phyloP scores from a whole-genome alignment of 2,113 vertebrate genomes.

The Amphiprion ocellaris region DNA sequence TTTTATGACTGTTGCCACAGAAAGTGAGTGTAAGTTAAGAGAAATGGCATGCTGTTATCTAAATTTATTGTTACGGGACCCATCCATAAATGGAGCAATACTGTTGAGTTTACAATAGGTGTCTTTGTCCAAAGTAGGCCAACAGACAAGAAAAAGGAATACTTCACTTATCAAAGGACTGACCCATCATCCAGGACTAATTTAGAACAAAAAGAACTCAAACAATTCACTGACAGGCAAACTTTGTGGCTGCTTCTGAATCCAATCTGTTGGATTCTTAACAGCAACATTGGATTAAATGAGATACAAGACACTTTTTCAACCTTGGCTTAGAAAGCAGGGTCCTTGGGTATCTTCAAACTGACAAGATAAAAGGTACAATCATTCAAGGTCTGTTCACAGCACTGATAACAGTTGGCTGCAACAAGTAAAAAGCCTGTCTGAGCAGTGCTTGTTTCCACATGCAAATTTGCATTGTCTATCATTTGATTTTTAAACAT shows the following conservation, averaged over 20 bases:
- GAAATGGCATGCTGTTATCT: background rate
- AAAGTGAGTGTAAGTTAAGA: conserved; percentile 8
- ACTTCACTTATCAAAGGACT: conserved; percentile 7
- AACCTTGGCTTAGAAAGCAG: background rate
- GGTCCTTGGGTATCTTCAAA: background rate
- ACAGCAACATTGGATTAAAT: background rate
- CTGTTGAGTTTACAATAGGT: background rate
- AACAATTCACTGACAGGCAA: background rate
- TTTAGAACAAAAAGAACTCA: background rate
- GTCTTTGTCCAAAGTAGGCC: background rate
- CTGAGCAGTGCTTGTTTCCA: background rate
- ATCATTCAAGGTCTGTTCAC: background rate
- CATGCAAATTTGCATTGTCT: background rate
- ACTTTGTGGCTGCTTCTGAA: background rate
- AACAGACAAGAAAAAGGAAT: background rate
- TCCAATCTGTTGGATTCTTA: background rate
- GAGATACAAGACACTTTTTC: background rate
- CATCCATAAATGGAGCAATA: background rate
- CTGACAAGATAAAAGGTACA: background rate
- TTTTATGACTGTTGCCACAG: background rate
- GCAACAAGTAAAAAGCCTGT: background rate
- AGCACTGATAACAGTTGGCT: background rate
- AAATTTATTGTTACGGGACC: conserved; percentile 6
- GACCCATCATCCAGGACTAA: background rate
- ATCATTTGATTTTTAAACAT: background rate